These are phyloP conservation scores for Cephus spinipes DNA, from an alignment of 2,888 invertebrate species.

Conservation along the genomic window DNA sequence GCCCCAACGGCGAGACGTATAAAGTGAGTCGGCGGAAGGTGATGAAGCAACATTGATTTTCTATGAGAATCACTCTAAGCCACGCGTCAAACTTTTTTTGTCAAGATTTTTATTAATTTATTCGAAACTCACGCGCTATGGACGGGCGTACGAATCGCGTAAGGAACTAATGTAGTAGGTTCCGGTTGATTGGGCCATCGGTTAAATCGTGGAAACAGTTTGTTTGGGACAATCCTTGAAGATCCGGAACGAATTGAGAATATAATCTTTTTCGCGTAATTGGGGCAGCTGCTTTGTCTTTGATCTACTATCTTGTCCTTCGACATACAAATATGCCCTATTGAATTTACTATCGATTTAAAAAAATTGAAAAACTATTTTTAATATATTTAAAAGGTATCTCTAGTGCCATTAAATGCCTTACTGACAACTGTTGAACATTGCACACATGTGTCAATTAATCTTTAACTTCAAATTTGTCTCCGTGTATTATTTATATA, in stretches of 20 bases:
- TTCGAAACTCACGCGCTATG: neutral
- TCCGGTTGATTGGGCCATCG: neutral
- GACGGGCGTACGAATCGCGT: no score
- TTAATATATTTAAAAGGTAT: neutral
- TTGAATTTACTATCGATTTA: neutral
- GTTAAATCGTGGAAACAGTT: no score
- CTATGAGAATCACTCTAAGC: neutral
- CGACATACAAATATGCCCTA: neutral
- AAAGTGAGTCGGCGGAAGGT: slow-evolving; percentile 7
- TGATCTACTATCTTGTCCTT: no score
- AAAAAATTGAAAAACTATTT: neutral
- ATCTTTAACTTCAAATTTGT: neutral
- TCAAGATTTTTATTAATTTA: neutral
- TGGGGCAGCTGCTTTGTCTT: no score
- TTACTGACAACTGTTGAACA: neutral
- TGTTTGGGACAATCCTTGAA: no score
- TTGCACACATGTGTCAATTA: neutral
- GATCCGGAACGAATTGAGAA: no score
- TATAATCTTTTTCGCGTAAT: no score
- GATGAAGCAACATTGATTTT: neutral
- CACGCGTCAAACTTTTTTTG: neutral
- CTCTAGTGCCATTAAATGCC: neutral
- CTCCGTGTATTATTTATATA: neutral
- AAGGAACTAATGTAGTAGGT: neutral
- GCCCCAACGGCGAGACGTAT: neutral